Percentiles rank a stretch among this genome's conserved stretches.
phyloP scores from a whole-genome alignment of 2,888 invertebrate genomes.

The Antitype chi region DNA sequence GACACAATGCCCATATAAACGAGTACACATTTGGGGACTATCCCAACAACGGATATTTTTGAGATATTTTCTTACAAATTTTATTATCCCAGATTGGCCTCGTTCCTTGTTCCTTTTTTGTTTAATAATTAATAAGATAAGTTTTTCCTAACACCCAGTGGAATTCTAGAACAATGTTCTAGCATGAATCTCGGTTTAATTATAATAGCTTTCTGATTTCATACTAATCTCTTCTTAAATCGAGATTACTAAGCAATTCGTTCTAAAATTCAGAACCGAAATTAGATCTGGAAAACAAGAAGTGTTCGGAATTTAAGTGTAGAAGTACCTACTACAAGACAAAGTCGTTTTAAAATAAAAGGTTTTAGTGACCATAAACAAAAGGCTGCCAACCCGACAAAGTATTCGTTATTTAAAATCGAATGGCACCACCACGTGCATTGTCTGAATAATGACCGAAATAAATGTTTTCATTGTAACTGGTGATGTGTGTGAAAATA shows the following conservation, averaged over 20 bases:
- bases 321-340: slow-evolving; percentile 5
- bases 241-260: not conserved
- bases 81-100: slow-evolving; percentile 2
- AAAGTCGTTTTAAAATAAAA: slow-evolving; percentile 14
- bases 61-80: not conserved
- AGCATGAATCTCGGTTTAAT: not conserved
- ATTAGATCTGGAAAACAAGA: slow-evolving; percentile 9
- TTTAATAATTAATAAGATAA: not conserved
- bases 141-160: not conserved
- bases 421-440: not conserved
- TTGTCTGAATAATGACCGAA: not conserved
- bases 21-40: not conserved
- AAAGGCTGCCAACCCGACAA: slow-evolving; percentile 15
- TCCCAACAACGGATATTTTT: not conserved
- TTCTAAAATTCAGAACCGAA: not conserved
- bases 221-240: not conserved
- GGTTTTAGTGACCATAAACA: slow-evolving; percentile 35
- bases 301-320: slow-evolving; percentile 22
- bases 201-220: not conserved
- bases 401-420: slow-evolving; percentile 38
- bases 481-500: not conserved
- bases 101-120: not conserved
- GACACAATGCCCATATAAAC: not conserved
- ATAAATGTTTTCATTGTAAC: not conserved
- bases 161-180: not conserved